These are phyloP conservation scores for Paramacrobiotus metropolitanus DNA, from an alignment of 1,140 invertebrate genomes.

Conservation along the genomic window DNA sequence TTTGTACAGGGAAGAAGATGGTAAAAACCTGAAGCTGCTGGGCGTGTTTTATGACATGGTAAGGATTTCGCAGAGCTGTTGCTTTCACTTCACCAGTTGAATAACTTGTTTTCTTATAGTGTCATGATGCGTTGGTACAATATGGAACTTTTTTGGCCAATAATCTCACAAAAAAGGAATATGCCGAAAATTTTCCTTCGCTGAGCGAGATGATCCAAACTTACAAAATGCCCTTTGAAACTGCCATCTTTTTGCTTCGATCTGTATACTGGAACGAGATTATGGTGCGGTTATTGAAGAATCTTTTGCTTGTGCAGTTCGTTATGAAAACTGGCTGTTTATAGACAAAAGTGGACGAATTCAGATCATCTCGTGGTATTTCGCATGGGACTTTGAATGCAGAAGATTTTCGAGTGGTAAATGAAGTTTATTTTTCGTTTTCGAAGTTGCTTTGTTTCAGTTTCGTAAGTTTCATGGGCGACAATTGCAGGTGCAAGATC, in stretches of 20 bases:
- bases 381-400: not conserved
- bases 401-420: not conserved
- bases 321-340: too few species aligned
- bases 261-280: constrained; percentile 72
- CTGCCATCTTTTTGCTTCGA: constrained; percentile 82
- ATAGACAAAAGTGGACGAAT: not conserved
- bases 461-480: too few species aligned
- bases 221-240: constrained; percentile 79
- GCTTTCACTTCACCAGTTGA: constrained; percentile 1
- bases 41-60: constrained; percentile 33
- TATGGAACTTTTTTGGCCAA: constrained; percentile 85
- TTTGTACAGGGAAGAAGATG: constrained; percentile 57
- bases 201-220: constrained; percentile 67
- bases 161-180: constrained; percentile 78
- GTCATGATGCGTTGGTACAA: constrained; percentile 91
- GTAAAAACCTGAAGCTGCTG: constrained; percentile 61
- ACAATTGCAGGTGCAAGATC: not conserved
- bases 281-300: constrained; percentile 38
- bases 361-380: not conserved
- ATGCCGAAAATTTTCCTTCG: constrained; percentile 60
- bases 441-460: too few species aligned
- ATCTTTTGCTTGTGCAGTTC: too few species aligned
- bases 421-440: too few species aligned
- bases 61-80: too few species aligned
- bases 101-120: constrained; percentile 34